A percentile compares a stretch with the other conserved stretches of the same genome.
phyloP scores from a whole-genome alignment of 2,113 vertebrate genomes.

The Calonectris borealis region DNA sequence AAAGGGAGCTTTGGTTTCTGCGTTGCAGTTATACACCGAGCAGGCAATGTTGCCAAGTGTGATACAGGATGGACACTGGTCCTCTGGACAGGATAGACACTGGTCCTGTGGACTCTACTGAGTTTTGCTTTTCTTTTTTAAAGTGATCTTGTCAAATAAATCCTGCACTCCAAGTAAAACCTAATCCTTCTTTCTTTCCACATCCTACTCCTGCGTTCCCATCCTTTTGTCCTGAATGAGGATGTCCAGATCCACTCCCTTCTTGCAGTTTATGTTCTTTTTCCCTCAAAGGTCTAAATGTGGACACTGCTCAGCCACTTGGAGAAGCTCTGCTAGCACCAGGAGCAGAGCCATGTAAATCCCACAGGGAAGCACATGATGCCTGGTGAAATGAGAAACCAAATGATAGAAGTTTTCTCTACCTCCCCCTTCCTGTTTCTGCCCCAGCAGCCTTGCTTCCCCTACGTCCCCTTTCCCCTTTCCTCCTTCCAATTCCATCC shows the following conservation, averaged over 20 bases:
- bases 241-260: not conserved
- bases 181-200: not conserved
- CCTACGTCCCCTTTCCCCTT: not conserved
- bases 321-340: not conserved
- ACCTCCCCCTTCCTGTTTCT: not conserved
- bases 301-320: not conserved
- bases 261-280: not conserved
- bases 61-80: too few relatives aligned
- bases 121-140: not conserved
- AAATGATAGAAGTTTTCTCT: not conserved
- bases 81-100: not conserved
- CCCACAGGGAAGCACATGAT: not conserved
- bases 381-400: not conserved
- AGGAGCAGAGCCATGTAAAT: not conserved
- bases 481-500: not conserved
- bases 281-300: not conserved
- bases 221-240: not conserved
- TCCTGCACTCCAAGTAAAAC: not conserved
- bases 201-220: not conserved
- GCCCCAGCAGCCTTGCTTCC: not conserved
- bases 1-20: not conserved
- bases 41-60: not conserved
- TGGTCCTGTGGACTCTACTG: not conserved
- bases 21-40: not conserved
- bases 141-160: not conserved